Evolutionary conservation across 37 sponge, comb jelly and placozoan genomes (phyloP).

Genomic region (Beroe ovata): DNA sequence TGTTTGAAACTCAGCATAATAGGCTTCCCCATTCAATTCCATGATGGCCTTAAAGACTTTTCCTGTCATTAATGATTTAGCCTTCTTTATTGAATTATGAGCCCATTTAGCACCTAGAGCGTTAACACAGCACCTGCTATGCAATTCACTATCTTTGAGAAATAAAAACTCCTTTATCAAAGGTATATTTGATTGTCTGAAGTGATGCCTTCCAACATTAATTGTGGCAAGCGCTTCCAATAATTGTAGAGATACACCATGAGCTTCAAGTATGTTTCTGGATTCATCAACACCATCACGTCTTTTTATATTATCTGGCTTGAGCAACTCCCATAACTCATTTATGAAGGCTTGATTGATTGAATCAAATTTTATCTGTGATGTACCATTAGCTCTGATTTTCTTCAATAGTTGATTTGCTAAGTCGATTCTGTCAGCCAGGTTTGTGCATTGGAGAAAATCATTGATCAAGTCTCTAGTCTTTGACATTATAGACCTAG

Average conservation of each 20-base stretch:
- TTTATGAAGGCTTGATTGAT: neutral
- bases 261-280: neutral
- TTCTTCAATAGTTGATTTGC: too few species aligned
- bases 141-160: neutral
- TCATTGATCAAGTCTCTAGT: too few species aligned
- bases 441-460: too few species aligned
- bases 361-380: neutral
- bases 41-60: neutral
- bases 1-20: neutral
- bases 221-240: neutral
- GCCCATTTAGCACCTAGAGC: neutral
- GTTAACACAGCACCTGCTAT: neutral
- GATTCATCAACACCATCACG: constrained; percentile 25
- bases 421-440: too few species aligned
- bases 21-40: neutral
- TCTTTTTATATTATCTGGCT: constrained; percentile 16
- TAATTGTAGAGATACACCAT: constrained; percentile 1
- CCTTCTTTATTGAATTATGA: neutral
- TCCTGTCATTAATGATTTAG: neutral
- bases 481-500: too few species aligned
- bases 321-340: constrained; percentile 4
- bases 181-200: neutral
- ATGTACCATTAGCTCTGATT: too few species aligned
- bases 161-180: neutral
- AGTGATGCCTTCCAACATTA: neutral